Evolutionary conservation across 2,797 vertebrate species (phyloP), one percentile per base, ranked within the genome.

Genomic region (Uromys caudimaculatus): DNA sequence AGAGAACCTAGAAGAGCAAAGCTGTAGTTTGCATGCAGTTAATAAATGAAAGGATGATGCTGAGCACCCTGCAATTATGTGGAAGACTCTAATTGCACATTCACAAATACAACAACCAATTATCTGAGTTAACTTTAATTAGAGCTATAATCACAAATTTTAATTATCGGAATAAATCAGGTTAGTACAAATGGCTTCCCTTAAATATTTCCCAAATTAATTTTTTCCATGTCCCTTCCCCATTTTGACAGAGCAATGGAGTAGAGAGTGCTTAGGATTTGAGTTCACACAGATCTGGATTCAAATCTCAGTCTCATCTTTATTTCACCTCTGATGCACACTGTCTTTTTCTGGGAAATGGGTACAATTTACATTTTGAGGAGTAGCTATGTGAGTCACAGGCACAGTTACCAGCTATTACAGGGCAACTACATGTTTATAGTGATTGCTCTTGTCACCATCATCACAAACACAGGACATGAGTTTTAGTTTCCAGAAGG

Each of bases 151-250:
- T 99, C 98, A 98, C 99, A 98, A 98, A 98, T 99, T 99, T 98
- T 98, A 99, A 99, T 99, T 99, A 99, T 99, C 99, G 99, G 99
- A 99, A 98, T 99, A 99, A 99, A 99, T 99, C 99, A 98, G 98
- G 99, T 99, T 98, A 99, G 98, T 98, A 98, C 95, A 99, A 99
- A 98, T 99, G 98, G 97, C 97, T 97, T 98, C 60, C 98, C 98
- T 98, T 99, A 98, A 98, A 99, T 98, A 98, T 98, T 98, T 97
- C 98, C 98, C 94, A 97, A 98, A 98, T 98, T 98, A 98, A 98
- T 98, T 97, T 98, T 98, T 92, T 44, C 84, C 52, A 64, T 82
- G 35, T 92, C 64, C 56, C 56, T 96, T 90, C 87, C 35, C 69
- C 62, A 62, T 90, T 95, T 97, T 97, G 98, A 98, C 98, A 98